Evolutionary conservation across 2,888 invertebrate species (phyloP), one percentile per base, ranked within the genome.

Genomic region (Scelioninae gen. 2): DNA sequence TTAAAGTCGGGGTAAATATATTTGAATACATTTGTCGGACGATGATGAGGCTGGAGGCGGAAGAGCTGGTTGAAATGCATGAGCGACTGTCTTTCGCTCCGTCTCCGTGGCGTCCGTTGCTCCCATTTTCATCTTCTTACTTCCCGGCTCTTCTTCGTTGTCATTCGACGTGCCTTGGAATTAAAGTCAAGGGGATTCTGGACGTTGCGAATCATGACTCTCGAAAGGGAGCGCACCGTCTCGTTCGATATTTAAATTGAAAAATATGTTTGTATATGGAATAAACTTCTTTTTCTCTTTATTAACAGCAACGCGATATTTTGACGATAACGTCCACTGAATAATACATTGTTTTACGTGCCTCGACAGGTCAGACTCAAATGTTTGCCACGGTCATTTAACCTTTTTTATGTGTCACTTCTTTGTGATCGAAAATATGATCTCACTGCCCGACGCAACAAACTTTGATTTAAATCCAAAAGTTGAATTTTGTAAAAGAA

Each of bases 1-100:
- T 76, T 76, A 77, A 76, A 77, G 60, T 76, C 70, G 68, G 78
- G 77, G 78, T 78, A 79, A 80, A 80, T 80, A 79, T 79, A 80
- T 79, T 80, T 80, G 79, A 80, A 79, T 79, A 79, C 78, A 79
- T 80, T 80, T 80, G 80, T 78, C 75, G 73, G 74, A 74, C 75
- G 78, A 79, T 75, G 79, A 78, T 73, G 75, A 78, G 74, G 69
- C 35, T 48, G 41, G 46, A 57, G 53, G 57, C 43, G 19, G 46
- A 43, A 46, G 57, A 64, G 60, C 76, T 76, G 75, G 77, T 78
- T 78, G 77, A 71, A 75, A 78, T 78, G 77, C 78, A 76, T 78
- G 75, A 78, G 75, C 73, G 76, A 74, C 75, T 69, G 73, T 73
- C 57, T 69, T 73, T 75, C 69, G 71, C 64, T 73, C 53, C 50